A percentile compares a stretch with the other conserved stretches of the same genome.
Evolutionary conservation across 2,888 invertebrate species (phyloP).

Genomic region (Drosophila prostipennis): DNA sequence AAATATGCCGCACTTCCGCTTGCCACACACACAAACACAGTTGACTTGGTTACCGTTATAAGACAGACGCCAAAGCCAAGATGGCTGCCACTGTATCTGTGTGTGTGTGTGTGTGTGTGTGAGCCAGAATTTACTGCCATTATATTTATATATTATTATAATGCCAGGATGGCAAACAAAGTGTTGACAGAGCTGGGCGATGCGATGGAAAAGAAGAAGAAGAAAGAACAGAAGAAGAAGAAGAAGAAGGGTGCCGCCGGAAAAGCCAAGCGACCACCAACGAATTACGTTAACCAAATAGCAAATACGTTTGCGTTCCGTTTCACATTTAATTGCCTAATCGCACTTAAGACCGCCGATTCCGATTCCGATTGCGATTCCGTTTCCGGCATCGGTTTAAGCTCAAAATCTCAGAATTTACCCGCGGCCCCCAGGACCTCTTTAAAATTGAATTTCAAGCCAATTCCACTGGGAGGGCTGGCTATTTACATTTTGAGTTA

Average conservation of each 20-base stretch:
- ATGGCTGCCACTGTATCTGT: conserved; percentile 25
- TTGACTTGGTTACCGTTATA: conserved; percentile 43
- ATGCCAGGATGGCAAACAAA: conserved; percentile 33
- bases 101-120: conserved; percentile 9
- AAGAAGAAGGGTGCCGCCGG: no score
- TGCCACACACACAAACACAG: conserved; percentile 8
- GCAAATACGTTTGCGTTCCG: conserved; percentile 38
- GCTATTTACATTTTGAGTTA: conserved; percentile 16
- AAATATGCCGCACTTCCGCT: conserved; percentile 69
- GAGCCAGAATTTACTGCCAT: conserved; percentile 27
- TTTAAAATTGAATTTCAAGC: conserved; percentile 24
- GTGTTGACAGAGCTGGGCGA: conserved; percentile 30
- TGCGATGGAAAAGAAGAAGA: background rate
- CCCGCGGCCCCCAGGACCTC: background rate
- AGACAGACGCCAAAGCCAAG: conserved; percentile 32
- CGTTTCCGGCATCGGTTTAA: conserved; percentile 6
- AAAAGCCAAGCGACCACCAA: background rate
- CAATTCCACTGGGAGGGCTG: background rate
- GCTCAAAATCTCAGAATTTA: conserved; percentile 12
- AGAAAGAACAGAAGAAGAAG: no score
- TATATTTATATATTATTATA: conserved; percentile 40
- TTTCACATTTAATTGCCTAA: conserved; percentile 42
- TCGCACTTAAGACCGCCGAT: conserved; percentile 31
- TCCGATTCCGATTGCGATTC: conserved; percentile 2
- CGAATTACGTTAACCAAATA: conserved; percentile 26